A percentile compares a stretch with the other conserved stretches of the same genome.
Conservation (phyloP, 1,140 invertebrate genomes). For the Sesamia nonagrioides region DNA sequence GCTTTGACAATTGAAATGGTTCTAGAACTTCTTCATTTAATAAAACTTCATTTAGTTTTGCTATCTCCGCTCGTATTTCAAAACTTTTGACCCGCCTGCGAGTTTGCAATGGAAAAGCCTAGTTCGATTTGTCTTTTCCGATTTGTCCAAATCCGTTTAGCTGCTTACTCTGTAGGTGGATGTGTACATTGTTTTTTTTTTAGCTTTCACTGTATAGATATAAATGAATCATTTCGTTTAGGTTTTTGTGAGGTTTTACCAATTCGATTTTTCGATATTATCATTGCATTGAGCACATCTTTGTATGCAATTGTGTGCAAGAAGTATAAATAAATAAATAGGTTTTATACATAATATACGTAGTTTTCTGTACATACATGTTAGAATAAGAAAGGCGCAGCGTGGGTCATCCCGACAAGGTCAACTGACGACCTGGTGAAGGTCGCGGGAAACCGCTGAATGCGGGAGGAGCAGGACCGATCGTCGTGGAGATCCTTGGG, state of each 20-base stretch:
- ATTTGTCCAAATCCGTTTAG: constrained; percentile 36
- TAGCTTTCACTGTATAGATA: background rate
- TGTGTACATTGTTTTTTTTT: constrained; percentile 2
- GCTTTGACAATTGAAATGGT: background rate
- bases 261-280: no score
- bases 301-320: no score
- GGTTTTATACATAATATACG: no score
- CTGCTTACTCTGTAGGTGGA: constrained; percentile 20
- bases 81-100: constrained; percentile 35
- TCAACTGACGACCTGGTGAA: no score
- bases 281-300: no score
- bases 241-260: background rate
- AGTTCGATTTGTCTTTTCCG: constrained; percentile 42
- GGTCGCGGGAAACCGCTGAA: no score
- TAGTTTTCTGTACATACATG: no score
- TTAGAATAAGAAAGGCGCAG: no score
- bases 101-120: constrained; percentile 35
- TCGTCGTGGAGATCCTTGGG: no score
- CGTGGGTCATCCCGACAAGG: no score
- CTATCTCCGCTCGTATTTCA: constrained; percentile 3
- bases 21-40: constrained; percentile 7
- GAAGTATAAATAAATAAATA: no score
- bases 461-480: no score
- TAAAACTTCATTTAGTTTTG: constrained; percentile 17
- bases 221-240: constrained; percentile 5